phyloP scores from a whole-genome alignment of 2,113 vertebrate genomes.

The Chrysochloris asiatica region DNA sequence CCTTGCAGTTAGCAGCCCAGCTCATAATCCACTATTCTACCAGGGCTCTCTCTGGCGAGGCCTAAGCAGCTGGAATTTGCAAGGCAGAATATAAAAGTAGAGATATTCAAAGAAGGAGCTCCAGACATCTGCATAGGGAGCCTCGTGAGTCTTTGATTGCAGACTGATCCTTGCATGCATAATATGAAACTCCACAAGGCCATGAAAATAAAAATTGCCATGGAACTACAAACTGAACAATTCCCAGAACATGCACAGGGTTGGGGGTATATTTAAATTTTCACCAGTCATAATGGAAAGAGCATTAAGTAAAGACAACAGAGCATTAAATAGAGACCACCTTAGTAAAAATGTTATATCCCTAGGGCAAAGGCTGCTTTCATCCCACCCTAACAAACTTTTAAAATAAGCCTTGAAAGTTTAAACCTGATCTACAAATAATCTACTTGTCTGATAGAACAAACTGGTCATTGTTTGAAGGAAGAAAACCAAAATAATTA shows the following conservation, averaged over 20 bases:
- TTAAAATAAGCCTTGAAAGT: slow-evolving; percentile 28
- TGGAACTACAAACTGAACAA: slow-evolving; percentile 46
- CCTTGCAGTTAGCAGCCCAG: too few species aligned
- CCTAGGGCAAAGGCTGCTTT: not conserved
- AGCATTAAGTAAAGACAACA: slow-evolving; percentile 28
- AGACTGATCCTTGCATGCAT: slow-evolving; percentile 44
- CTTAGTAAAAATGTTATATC: slow-evolving; percentile 3
- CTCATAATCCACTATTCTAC: too few species aligned
- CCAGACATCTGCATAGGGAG: slow-evolving; percentile 2
- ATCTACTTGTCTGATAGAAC: not conserved
- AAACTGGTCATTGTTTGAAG: slow-evolving; percentile 10
- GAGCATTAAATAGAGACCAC: not conserved
- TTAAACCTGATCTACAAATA: not conserved
- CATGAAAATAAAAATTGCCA: slow-evolving; percentile 58
- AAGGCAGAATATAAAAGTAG: slow-evolving; percentile 38
- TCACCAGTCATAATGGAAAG: slow-evolving; percentile 54
- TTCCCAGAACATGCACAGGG: slow-evolving; percentile 46
- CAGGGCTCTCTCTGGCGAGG: too few species aligned
- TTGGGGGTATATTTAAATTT: slow-evolving; percentile 50
- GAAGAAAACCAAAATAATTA: not conserved
- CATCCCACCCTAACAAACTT: not conserved
- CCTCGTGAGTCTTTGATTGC: slow-evolving; percentile 40
- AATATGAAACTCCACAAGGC: slow-evolving; percentile 60
- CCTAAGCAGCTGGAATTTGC: slow-evolving; percentile 3
- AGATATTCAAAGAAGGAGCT: slow-evolving; percentile 23